Conservation (phyloP, 2,113 vertebrate species). For the Pollimyrus isidori region DNA sequence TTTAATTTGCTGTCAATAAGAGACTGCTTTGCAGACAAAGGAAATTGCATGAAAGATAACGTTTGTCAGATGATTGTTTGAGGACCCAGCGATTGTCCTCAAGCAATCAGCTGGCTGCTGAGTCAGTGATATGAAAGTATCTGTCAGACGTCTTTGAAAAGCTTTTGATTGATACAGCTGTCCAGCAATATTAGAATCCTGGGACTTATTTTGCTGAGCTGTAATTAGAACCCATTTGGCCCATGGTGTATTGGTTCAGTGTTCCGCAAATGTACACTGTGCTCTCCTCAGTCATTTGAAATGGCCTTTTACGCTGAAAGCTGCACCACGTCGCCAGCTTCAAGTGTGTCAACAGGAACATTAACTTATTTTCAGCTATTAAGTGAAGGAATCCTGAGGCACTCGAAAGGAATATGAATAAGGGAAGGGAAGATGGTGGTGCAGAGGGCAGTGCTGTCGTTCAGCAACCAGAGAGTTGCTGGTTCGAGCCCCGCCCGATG, state of each 20-base stretch:
- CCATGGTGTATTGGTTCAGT: neutral
- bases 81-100: neutral
- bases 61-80: neutral
- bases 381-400: neutral
- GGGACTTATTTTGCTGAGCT: neutral
- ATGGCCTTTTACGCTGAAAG: neutral
- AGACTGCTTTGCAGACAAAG: neutral
- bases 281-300: neutral
- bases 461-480: too few relatives aligned
- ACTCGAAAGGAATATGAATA: neutral
- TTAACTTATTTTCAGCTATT: neutral
- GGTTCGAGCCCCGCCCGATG: too few relatives aligned
- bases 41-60: neutral
- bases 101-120: neutral
- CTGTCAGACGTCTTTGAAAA: neutral
- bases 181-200: slow-evolving; percentile 3
- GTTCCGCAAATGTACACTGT: neutral
- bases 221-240: neutral
- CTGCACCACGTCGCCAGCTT: neutral
- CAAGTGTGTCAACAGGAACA: neutral
- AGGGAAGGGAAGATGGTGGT: too few relatives aligned
- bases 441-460: too few relatives aligned
- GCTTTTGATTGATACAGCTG: neutral
- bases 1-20: neutral
- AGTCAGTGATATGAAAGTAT: neutral